Percentiles rank a stretch among this genome's conserved stretches.
phyloP scores from a whole-genome alignment of 2,888 invertebrate genomes.

The Xestobium rufovillosum region DNA sequence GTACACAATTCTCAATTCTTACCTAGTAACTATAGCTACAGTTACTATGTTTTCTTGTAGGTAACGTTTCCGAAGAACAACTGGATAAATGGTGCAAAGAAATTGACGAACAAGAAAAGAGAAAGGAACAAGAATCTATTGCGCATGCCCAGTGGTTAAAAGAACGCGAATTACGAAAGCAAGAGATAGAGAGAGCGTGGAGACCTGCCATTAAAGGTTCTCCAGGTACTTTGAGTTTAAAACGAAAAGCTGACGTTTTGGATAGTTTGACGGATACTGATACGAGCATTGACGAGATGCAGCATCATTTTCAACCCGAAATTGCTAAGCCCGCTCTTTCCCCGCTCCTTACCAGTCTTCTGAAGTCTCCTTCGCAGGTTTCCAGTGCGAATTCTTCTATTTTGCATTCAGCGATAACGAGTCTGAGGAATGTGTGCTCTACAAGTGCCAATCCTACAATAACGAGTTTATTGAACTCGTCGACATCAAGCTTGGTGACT shows the following conservation, averaged over 20 bases:
- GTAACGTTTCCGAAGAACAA: slow-evolving; percentile 58
- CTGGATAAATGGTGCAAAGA: slow-evolving; percentile 66
- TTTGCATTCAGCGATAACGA: slow-evolving; percentile 40
- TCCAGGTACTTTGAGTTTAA: slow-evolving; percentile 30
- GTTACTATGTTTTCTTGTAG: slow-evolving; percentile 25
- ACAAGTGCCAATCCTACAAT: slow-evolving; percentile 45
- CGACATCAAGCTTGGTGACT: slow-evolving; percentile 21
- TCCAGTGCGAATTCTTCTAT: slow-evolving; percentile 41
- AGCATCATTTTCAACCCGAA: slow-evolving; percentile 18
- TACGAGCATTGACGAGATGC: slow-evolving; percentile 24
- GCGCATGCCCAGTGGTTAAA: slow-evolving; percentile 55
- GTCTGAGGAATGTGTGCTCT: slow-evolving; percentile 37
- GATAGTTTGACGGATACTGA: slow-evolving; percentile 30
- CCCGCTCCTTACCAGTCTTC: slow-evolving; percentile 72
- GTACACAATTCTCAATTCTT: slow-evolving; percentile 26
- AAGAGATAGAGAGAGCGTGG: slow-evolving; percentile 55
- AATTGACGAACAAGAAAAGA: slow-evolving; percentile 65
- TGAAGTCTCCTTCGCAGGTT: slow-evolving; percentile 61
- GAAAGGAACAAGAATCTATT: slow-evolving; percentile 59
- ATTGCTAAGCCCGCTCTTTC: slow-evolving; percentile 51
- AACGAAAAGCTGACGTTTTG: slow-evolving; percentile 39
- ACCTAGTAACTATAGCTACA: background rate
- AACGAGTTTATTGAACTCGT: slow-evolving; percentile 46
- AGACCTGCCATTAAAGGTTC: slow-evolving; percentile 40
- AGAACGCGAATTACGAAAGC: slow-evolving; percentile 59